Evolutionary conservation across 2,113 vertebrate genomes (phyloP).

Genomic region (Erinaceus europaeus): DNA sequence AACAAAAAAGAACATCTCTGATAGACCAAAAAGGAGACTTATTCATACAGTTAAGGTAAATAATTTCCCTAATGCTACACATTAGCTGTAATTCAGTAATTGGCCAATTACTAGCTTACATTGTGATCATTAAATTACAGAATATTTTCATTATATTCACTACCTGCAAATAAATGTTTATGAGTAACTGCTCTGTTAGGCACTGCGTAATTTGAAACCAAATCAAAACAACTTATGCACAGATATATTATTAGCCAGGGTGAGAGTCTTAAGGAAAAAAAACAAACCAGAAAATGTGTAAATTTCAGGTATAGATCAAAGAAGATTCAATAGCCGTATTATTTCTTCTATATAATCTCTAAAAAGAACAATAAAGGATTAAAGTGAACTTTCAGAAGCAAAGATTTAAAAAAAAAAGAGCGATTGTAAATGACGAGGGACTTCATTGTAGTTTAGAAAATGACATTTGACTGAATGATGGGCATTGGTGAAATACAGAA

Average conservation of each 20-base stretch:
- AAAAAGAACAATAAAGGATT: background rate
- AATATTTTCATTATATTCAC: background rate
- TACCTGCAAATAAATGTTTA: conserved; percentile 20
- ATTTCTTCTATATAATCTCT: background rate
- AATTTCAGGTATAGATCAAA: background rate
- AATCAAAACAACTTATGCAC: conserved; percentile 2
- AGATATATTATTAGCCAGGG: conserved; percentile 17
- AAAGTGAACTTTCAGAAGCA: background rate
- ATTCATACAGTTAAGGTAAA: background rate
- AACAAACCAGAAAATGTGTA: background rate
- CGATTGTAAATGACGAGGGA: background rate
- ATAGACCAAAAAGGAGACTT: background rate
- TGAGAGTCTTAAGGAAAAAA: background rate
- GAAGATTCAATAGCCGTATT: background rate
- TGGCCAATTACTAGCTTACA: conserved; percentile 14
- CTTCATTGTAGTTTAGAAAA: conserved; percentile 12
- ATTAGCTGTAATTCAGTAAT: conserved; percentile 20
- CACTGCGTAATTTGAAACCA: conserved; percentile 25
- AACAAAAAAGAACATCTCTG: background rate
- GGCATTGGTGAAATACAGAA: background rate
- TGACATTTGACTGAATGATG: background rate
- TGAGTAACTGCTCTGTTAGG: conserved; percentile 3
- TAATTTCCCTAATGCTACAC: background rate
- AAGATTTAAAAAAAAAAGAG: background rate
- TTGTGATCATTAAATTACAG: conserved; percentile 26